Conservation (phyloP, 2,113 vertebrate species). For the Rynchops niger region DNA sequence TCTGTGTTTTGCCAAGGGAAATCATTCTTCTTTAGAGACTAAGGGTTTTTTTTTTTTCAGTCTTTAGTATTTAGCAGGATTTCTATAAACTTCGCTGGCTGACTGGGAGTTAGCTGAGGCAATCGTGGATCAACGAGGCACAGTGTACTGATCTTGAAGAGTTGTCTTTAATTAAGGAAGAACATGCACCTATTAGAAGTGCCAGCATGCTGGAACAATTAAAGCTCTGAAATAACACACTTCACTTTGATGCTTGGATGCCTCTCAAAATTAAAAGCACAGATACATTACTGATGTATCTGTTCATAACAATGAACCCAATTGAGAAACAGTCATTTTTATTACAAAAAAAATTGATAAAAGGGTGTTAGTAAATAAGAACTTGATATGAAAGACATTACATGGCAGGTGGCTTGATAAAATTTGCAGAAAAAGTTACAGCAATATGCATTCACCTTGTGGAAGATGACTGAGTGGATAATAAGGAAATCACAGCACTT, state of each 20-base stretch:
- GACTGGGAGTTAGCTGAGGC: conserved; percentile 17
- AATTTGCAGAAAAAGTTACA: background rate
- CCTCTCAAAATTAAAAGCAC: conserved; percentile 27
- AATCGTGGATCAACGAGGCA: background rate
- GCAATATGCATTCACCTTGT: background rate
- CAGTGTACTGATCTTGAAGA: conserved; percentile 26
- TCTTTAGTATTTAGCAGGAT: background rate
- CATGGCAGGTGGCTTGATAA: background rate
- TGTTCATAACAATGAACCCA: background rate
- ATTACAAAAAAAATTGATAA: background rate
- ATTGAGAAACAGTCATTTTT: background rate
- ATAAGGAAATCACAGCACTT: background rate
- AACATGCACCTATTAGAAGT: conserved; percentile 19
- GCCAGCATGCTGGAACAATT: conserved; percentile 47
- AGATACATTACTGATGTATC: conserved; percentile 4
- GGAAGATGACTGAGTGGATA: background rate
- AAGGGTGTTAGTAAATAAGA: background rate
- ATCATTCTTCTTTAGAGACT: conserved; percentile 41
- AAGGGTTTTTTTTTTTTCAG: background rate
- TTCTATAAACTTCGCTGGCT: conserved; percentile 13
- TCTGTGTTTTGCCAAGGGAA: conserved; percentile 45
- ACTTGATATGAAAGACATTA: background rate
- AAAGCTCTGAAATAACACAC: conserved; percentile 46
- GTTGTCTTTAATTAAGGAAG: conserved; percentile 53
- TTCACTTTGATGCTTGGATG: conserved; percentile 41